phyloP scores from a whole-genome alignment of 2,888 invertebrate genomes.

The Oligia fasciuncula region DNA sequence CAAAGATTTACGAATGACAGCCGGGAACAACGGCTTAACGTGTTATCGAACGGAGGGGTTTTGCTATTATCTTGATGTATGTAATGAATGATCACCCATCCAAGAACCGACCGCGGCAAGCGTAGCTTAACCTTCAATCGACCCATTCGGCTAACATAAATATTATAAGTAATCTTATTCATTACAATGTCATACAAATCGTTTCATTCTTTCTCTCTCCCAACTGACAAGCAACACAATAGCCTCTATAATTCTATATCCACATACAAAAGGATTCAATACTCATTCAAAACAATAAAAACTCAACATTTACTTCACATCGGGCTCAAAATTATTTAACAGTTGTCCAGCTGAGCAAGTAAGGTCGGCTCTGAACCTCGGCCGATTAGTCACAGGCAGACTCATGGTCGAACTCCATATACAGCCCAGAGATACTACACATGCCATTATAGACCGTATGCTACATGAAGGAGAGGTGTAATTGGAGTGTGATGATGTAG shows the following conservation, averaged over 20 bases:
- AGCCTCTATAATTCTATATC: background rate
- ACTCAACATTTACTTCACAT: conserved; percentile 37
- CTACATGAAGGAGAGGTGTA: background rate
- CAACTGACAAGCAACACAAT: conserved; percentile 5
- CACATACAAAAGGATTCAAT: conserved; percentile 29
- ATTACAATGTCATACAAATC: background rate
- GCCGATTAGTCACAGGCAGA: conserved; percentile 66
- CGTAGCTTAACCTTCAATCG: background rate
- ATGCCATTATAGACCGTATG: conserved; percentile 43
- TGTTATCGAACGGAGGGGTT: background rate
- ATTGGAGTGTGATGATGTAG: background rate
- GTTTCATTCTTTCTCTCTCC: background rate
- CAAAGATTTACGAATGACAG: background rate
- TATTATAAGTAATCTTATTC: background rate
- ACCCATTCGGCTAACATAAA: background rate
- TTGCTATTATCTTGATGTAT: too few species aligned
- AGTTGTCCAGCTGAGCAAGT: conserved; percentile 60
- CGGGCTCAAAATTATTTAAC: conserved; percentile 62
- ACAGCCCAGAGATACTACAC: conserved; percentile 40
- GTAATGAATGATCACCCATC: background rate
- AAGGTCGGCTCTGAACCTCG: conserved; percentile 66
- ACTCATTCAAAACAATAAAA: conserved; percentile 39
- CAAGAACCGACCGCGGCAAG: background rate
- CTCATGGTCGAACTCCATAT: conserved; percentile 65
- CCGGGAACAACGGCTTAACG: background rate